A percentile compares a stretch with the other conserved stretches of the same genome.
Evolutionary conservation across 2,797 vertebrate genomes (phyloP).

Genomic region (Enteromius argenteus): DNA sequence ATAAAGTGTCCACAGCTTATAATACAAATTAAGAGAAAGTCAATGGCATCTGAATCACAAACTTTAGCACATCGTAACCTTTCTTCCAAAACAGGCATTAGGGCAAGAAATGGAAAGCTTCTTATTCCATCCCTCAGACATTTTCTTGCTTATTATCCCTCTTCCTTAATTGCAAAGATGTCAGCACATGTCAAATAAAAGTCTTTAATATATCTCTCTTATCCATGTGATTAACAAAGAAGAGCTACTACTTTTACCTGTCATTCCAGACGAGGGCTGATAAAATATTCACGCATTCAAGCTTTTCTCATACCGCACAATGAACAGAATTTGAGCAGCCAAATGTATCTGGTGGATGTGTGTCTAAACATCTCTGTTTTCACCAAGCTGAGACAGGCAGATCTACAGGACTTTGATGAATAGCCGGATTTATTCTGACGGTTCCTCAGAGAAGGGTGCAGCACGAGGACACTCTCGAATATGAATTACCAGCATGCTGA

Average conservation of each 20-base stretch:
- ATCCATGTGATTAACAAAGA: conserved; percentile 37
- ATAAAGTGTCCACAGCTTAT: not conserved
- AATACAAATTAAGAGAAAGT: conserved; percentile 22
- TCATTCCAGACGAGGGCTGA: conserved; percentile 39
- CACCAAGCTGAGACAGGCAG: conserved; percentile 8
- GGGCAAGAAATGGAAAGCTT: conserved; percentile 16
- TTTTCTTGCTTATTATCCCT: not conserved
- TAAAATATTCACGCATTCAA: conserved; percentile 38
- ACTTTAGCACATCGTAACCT: not conserved
- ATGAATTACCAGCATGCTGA: conserved; percentile 30
- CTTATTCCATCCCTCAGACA: not conserved
- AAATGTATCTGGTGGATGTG: not conserved
- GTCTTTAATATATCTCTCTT: not conserved
- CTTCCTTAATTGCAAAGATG: not conserved
- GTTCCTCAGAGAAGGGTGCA: conserved; percentile 14
- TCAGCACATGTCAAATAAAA: not conserved
- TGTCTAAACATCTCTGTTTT: conserved; percentile 24
- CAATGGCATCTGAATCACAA: conserved; percentile 5
- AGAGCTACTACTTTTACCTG: conserved; percentile 1
- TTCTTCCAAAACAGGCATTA: not conserved
- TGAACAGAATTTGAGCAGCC: not conserved
- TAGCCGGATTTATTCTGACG: conserved; percentile 16
- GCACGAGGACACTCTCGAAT: conserved; percentile 15
- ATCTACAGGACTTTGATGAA: conserved; percentile 25
- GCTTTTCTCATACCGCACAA: conserved; percentile 1